Percentiles rank a stretch among this genome's conserved stretches.
These are phyloP conservation scores for Sphaerodactylus townsendi DNA, from an alignment of 2,113 vertebrate species.

Conservation along the genomic window DNA sequence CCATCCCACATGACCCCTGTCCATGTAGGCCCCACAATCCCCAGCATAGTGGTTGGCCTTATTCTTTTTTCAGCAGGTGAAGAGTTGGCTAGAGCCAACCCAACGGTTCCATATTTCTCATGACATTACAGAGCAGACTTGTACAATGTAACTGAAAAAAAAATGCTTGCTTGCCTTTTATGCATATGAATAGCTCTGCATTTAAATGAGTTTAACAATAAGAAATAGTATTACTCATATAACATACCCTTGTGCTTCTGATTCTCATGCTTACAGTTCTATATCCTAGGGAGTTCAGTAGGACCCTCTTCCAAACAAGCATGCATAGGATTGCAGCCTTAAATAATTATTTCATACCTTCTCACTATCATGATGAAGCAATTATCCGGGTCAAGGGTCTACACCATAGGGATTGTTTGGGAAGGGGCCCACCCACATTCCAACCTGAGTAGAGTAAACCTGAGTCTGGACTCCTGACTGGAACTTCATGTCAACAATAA, in stretches of 20 bases:
- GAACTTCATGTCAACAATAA: constrained; percentile 26
- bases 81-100: too few relatives aligned
- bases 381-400: constrained; percentile 8
- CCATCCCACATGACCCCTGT: too few relatives aligned
- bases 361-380: constrained; percentile 17
- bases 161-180: neutral
- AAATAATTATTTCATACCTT: constrained; percentile 16
- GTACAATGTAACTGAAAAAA: neutral
- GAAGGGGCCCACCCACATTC: constrained; percentile 20
- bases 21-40: too few relatives aligned
- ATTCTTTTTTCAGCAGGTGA: too few relatives aligned
- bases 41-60: too few relatives aligned
- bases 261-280: neutral
- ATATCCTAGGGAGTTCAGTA: neutral
- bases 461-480: constrained; percentile 27
- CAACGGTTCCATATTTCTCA: too few relatives aligned
- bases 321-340: neutral
- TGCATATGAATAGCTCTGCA: neutral
- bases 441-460: constrained; percentile 10
- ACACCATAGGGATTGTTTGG: constrained; percentile 9
- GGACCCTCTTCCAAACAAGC: neutral
- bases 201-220: neutral
- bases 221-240: neutral
- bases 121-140: neutral
- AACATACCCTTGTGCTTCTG: neutral